phyloP scores from a whole-genome alignment of 2,888 invertebrate species.

The Glaucopsyche alexis region DNA sequence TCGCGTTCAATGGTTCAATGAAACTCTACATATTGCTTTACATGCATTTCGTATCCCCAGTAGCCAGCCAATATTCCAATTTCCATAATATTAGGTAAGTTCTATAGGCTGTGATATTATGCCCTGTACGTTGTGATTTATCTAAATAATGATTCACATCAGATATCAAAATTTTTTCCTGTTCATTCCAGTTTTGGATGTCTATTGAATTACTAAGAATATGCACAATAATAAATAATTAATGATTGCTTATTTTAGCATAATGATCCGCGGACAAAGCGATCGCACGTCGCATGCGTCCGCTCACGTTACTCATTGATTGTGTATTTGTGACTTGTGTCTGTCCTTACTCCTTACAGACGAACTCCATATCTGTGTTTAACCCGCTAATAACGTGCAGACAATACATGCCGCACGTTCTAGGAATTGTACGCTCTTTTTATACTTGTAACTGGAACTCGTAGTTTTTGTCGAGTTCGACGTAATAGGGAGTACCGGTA shows the following conservation, averaged over 20 bases:
- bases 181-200: conserved; percentile 2
- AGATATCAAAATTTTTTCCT: neutral
- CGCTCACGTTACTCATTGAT: too few species aligned
- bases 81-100: too few species aligned
- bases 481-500: conserved; percentile 8
- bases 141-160: too few species aligned
- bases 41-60: too few species aligned
- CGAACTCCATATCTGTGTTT: neutral
- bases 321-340: too few species aligned
- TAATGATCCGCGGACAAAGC: neutral
- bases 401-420: conserved; percentile 1
- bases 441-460: neutral
- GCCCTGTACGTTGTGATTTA: too few species aligned
- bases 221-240: neutral
- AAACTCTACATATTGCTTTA: too few species aligned
- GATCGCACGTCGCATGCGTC: neutral
- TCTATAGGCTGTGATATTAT: too few species aligned
- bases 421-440: neutral
- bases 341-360: neutral
- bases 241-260: neutral
- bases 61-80: too few species aligned
- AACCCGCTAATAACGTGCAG: neutral
- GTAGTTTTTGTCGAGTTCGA: neutral
- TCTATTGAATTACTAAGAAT: neutral
- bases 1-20: too few species aligned